Conservation (phyloP, 2,888 invertebrate genomes). For the Anoplius nigerrimus region DNA sequence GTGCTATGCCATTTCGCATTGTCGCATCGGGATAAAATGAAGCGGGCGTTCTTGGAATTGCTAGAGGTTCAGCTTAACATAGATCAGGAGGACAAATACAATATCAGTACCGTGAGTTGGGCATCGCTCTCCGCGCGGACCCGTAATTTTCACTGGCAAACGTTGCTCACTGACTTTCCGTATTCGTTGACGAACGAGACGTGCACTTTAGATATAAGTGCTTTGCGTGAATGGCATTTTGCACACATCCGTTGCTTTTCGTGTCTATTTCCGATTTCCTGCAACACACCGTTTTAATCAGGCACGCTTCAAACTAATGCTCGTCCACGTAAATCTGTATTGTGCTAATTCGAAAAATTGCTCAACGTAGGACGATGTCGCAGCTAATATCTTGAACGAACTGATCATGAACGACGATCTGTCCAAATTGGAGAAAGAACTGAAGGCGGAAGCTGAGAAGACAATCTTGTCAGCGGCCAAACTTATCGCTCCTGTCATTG, state of each 20-base stretch:
- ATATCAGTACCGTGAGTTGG: constrained; percentile 66
- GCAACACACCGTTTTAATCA: constrained; percentile 9
- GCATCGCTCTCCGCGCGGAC: constrained; percentile 6
- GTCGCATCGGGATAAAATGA: constrained; percentile 94
- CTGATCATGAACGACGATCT: constrained; percentile 87
- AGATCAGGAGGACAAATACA: constrained; percentile 84
- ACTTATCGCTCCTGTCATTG: constrained; percentile 90
- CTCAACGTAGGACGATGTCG: constrained; percentile 76
- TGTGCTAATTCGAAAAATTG: neutral
- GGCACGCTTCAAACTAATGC: neutral
- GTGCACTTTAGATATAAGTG: no score
- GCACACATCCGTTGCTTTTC: no score
- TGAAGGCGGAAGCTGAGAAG: constrained; percentile 86
- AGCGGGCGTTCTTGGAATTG: constrained; percentile 92
- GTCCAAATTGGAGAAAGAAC: constrained; percentile 83
- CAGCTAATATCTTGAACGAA: constrained; percentile 80
- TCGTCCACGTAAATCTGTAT: neutral
- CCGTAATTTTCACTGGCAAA: no score
- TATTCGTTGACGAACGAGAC: no score
- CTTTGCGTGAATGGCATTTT: no score
- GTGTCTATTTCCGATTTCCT: no score
- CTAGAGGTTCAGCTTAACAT: constrained; percentile 90
- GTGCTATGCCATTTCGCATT: constrained; percentile 92
- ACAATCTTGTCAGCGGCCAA: constrained; percentile 91
- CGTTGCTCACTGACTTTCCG: no score